Conservation (phyloP, 1,140 invertebrate species). For the Penaeus vannamei region DNA sequence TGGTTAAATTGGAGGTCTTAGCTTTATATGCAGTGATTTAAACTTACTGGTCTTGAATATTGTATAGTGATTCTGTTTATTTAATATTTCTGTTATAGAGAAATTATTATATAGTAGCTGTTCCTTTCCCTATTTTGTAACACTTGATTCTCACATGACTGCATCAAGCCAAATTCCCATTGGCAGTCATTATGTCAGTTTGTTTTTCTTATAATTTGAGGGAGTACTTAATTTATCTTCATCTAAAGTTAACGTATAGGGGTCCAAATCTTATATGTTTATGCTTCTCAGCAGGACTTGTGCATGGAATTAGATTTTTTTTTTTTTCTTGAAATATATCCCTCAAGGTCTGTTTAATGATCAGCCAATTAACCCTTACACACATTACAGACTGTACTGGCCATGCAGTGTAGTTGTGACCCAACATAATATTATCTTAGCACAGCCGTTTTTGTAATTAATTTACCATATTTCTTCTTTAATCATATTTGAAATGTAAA, state of each 20-base stretch:
- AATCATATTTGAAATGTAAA: slow-evolving; percentile 51
- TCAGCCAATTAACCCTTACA: slow-evolving; percentile 27
- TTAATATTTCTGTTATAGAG: neutral
- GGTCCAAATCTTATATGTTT: slow-evolving; percentile 33
- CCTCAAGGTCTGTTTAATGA: slow-evolving; percentile 34
- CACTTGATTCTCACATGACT: slow-evolving; percentile 24
- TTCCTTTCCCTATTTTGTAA: too few relatives aligned
- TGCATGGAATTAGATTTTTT: slow-evolving; percentile 2
- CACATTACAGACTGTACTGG: neutral
- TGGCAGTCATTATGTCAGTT: slow-evolving; percentile 16
- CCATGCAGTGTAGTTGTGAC: neutral
- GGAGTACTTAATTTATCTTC: slow-evolving; percentile 1
- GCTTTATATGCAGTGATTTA: slow-evolving; percentile 45
- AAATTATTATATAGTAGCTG: slow-evolving; percentile 3
- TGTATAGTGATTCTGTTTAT: slow-evolving; percentile 32
- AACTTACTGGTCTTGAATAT: neutral
- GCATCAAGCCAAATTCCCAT: slow-evolving; percentile 9
- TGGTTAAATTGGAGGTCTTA: slow-evolving; percentile 30
- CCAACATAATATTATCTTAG: neutral
- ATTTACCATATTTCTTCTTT: slow-evolving; percentile 36
- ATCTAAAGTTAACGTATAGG: slow-evolving; percentile 1
- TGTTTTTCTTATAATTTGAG: slow-evolving; percentile 23
- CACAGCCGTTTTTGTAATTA: slow-evolving; percentile 43
- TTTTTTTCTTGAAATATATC: slow-evolving; percentile 18
- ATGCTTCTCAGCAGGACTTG: slow-evolving; percentile 9